Base-by-base conservation (phyloP, 1,140 invertebrate species). In the Caenorhabditis inopinata region DNA sequence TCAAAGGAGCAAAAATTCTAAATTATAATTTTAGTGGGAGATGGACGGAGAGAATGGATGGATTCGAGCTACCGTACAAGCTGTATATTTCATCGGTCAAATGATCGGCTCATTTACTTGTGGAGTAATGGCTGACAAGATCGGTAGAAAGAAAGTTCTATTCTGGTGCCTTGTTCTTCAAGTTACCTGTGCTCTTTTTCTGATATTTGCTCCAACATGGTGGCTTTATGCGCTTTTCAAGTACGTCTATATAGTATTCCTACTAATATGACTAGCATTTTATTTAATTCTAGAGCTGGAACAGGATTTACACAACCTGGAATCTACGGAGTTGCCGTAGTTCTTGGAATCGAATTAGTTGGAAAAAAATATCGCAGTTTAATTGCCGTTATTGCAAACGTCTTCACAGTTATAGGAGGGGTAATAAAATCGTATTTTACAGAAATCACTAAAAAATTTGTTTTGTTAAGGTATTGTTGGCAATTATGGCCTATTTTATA, bases 301-400 rank as follows among this genome's bases (percentile, higher is more conserved):
- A 83, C 78, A 18, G 84, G 84, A 16, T 82, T 84, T 45, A 75
- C 84, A 4, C 84, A 84, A 53, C 81, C 81, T 74, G 87, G 86
- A 47, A 88, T 88, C 74, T 87, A 89, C 74, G 85, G 88, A 35
- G 88, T 88, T 42, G 86, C 86, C 45, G 87, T 87, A 32, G 85
- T 87, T 46, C 80, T 87, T 45, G 87, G 86, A 51, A 88, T 87
- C 86, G 90, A 90, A 81, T 74, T 91, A 18, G 89, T 90, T 78
- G 84, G 88, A 12, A 86, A 89, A 6, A 81, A 85, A 23, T 85
- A 90, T 62, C 84, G 90, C n/a, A 88, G 89, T 29, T 85, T 89
- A 35, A 89, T 88, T 18, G 89, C 89, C 1, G 87, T 88, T 0
- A 80, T 90, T 29, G 82, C 90, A 7, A 90, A 90, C 58, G 85